Evolutionary conservation across 1,140 invertebrate species (phyloP), one percentile per base, ranked within the genome.

Genomic region (Doryteuthis pealeii): DNA sequence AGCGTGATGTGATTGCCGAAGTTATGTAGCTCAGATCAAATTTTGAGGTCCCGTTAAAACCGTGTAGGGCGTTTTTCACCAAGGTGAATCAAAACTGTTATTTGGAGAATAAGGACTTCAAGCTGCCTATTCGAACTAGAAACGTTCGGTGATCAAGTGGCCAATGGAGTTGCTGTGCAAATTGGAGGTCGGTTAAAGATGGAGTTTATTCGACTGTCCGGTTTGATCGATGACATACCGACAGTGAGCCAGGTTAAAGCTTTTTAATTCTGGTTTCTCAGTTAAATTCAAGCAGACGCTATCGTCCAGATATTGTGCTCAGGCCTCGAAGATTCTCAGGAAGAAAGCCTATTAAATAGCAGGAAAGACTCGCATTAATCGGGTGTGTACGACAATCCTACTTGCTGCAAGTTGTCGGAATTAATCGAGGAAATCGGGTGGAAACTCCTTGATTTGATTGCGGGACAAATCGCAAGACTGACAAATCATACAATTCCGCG

Each of bases 201-300:
- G 72, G 26, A 80, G 65, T 18, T 78, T 70, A 1, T 43, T 67
- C 75, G 10, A 77, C 72, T 3, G 67, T 62, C 14, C 62, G 43
- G 15, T 75, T n/a, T 58, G 15, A 80, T 58, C 32, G 45, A 40
- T 4, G 45, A 62, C 0, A 80, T 65, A 1, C n/a, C 5, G 43
- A 70, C 78, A 78, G n/a, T 71, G 49, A 14, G 72, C 69, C 0
- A 78, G 45, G 26, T 76, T 71, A 26, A 80, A 69, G 1, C 66
- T 45, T 1, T 32, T 33, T 28, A 80, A 62, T 32, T 40, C 28
- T 4, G 40, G 68, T 30, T 75, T 70, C 15, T 71, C 33, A 5
- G 62, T 15, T 2, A 80, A 22, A 35, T 72, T 72, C 32, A 70
- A 22, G 74, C 77, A 80, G 1, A 80, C 49, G 30, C 67, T 54